phyloP scores from a whole-genome alignment of 1,140 invertebrate species.

The Solen grandis region DNA sequence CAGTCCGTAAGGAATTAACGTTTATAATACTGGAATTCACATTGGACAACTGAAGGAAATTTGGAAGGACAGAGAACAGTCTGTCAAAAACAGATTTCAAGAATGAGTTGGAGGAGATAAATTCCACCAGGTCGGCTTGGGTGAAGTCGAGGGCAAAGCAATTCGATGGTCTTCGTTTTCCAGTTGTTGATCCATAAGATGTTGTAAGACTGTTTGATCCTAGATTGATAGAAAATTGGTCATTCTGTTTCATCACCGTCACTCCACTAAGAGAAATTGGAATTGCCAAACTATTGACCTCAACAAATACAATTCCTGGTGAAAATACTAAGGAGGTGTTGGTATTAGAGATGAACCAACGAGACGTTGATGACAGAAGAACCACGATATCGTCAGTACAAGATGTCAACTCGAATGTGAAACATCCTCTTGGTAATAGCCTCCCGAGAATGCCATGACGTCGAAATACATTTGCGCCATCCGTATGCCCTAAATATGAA shows the following conservation, averaged over 20 bases:
- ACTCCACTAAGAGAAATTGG: constrained; percentile 4
- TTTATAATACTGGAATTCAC: background rate
- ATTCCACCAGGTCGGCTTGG: constrained; percentile 11
- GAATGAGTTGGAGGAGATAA: constrained; percentile 3
- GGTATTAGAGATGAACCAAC: background rate
- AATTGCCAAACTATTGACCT: constrained; percentile 3
- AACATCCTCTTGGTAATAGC: background rate
- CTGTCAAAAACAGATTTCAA: background rate
- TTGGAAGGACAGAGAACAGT: constrained; percentile 9
- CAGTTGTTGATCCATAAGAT: background rate
- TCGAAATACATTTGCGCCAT: constrained; percentile 1
- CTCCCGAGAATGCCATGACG: background rate
- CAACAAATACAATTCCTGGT: constrained; percentile 7
- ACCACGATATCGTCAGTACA: background rate
- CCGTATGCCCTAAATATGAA: background rate
- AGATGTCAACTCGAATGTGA: background rate
- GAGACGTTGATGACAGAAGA: constrained; percentile 5
- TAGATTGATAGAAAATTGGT: background rate
- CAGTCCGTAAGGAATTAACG: background rate
- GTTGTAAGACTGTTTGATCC: background rate
- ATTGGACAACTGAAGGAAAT: background rate
- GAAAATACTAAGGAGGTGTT: background rate
- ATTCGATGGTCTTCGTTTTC: background rate
- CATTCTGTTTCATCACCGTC: background rate
- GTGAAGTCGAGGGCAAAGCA: constrained; percentile 12